These are phyloP conservation scores for Cyprichromis sp. DNA, from an alignment of 2,113 vertebrate species.

Conservation along the genomic window DNA sequence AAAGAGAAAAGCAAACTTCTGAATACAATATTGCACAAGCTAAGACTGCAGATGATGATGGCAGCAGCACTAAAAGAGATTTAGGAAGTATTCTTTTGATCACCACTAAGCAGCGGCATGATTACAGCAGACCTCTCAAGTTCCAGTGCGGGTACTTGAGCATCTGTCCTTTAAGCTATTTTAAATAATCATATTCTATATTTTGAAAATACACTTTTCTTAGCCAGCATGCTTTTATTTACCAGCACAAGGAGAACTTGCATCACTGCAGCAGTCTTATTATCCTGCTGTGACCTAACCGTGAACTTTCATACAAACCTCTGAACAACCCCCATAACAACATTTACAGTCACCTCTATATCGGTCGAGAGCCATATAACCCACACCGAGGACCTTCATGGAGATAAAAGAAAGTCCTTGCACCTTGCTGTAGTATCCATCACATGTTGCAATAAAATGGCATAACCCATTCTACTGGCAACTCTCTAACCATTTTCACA, in stretches of 20 bases:
- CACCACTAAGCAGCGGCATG: background rate
- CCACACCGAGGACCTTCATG: constrained; percentile 11
- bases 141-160: background rate
- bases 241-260: background rate
- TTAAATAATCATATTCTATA: background rate
- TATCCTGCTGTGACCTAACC: background rate
- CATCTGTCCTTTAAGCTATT: background rate
- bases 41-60: background rate
- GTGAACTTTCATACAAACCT: constrained; percentile 29
- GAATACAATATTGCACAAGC: background rate
- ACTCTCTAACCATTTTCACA: constrained; percentile 19
- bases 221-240: background rate
- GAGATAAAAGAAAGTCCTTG: constrained; percentile 35
- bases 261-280: background rate
- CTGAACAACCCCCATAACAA: constrained; percentile 3
- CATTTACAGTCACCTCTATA: constrained; percentile 12
- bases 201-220: background rate
- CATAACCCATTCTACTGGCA: background rate
- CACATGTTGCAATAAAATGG: background rate
- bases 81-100: background rate
- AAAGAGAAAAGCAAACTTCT: background rate
- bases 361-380: background rate
- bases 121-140: background rate
- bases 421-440: background rate
- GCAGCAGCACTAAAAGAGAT: background rate